Base-by-base conservation (phyloP, 1,140 invertebrate genomes). In the Drosophila funebris region DNA sequence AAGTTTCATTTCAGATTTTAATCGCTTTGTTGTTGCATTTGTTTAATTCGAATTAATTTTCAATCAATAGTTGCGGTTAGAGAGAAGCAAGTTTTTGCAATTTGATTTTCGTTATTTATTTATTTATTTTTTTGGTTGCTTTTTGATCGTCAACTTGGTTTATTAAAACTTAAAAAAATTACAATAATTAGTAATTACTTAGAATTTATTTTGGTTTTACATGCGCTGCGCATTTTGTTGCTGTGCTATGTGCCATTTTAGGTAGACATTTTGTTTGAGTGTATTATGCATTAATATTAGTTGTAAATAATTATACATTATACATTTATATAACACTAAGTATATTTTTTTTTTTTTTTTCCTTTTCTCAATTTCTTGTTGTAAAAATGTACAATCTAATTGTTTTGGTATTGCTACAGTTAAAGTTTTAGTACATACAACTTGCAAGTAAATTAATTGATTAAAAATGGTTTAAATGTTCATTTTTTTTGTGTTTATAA, bases 151-250 rank as follows among this genome's bases (percentile, higher is more conserved):
- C 79, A 83, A 83, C 67, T 78, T 63, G 63, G 75, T 78, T 87
- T 87, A 82, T 82, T 88, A 88, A 88, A 88, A 88, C 84, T 88
- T 88, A 88, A 88, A 79, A 76, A 85, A 41, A 46, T 87, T 84
- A 87, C 82, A 84, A 77, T 87, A 72, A 66, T 78, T 88, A 72
- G 78, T 88, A 78, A 78, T 76, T 88, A 79, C 84, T 88, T 88
- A 88, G 37, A 78, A 76, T 62, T 79, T 83, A 88, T 83, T 88
- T 88, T 88, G 83, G 83, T 88, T 88, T 88, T 88, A 88, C 83
- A 88, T 88, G 83, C 83, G 78, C 83, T 88, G 76, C 83, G 83
- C 83, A 88, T 87, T 73, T 78, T 61, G 50, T 61, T 77, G 58
- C 66, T 76, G 69, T 76, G 61, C 56, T 69, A 18, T 77, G 54